Evolutionary conservation across 1,140 invertebrate genomes (phyloP).

Genomic region (Brevipalpus yothersi): DNA sequence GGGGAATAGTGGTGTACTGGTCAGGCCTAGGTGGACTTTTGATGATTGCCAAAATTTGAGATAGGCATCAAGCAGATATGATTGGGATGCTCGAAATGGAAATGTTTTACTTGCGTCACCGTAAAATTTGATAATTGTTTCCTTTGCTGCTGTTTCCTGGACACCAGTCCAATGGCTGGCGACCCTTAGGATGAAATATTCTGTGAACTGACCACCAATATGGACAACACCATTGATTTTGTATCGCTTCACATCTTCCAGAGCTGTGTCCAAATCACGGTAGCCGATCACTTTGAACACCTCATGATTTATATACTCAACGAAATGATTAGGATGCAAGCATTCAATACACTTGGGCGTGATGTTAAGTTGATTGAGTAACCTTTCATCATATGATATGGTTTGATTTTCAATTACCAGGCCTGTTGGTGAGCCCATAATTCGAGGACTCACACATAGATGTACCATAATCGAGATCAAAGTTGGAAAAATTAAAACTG

Average conservation of each 20-base stretch:
- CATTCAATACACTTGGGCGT: background rate
- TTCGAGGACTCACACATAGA: background rate
- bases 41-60: no score
- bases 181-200: no score
- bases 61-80: no score
- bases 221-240: conserved; percentile 9
- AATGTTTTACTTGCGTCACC: no score
- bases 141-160: no score
- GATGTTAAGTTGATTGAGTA: conserved; percentile 31
- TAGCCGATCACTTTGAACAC: background rate
- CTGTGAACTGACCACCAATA: background rate
- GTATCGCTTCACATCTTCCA: conserved; percentile 5
- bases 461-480: no score
- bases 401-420: conserved; percentile 39
- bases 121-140: no score
- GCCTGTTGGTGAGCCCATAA: background rate
- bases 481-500: background rate
- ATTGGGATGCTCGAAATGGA: no score
- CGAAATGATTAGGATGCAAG: background rate
- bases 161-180: no score
- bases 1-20: no score
- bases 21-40: no score
- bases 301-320: background rate
- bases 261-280: background rate
- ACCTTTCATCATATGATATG: conserved; percentile 48